Conservation (phyloP, 2,888 invertebrate genomes). For the Eupithecia abbreviata region DNA sequence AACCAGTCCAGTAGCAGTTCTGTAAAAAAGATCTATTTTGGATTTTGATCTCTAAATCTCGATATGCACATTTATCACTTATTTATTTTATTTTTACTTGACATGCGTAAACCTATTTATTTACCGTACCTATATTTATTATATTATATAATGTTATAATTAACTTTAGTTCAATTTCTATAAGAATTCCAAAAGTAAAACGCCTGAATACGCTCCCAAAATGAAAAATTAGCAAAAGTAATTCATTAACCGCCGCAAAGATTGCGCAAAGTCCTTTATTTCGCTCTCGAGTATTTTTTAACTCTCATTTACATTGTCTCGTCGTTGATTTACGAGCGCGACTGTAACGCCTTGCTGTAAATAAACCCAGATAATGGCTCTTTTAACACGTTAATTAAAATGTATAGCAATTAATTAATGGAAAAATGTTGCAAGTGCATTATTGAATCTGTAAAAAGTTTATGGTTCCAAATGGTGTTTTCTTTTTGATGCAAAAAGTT, state of each 20-base stretch:
- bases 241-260: slow-evolving; percentile 81
- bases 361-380: slow-evolving; percentile 75
- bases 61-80: too few species aligned
- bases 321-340: slow-evolving; percentile 71
- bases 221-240: slow-evolving; percentile 79
- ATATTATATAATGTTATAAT: too few species aligned
- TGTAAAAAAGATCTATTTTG: too few species aligned
- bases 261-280: slow-evolving; percentile 79
- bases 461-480: background rate
- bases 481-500: background rate
- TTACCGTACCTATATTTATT: too few species aligned
- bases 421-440: slow-evolving; percentile 16
- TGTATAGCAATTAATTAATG: slow-evolving; percentile 67
- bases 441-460: background rate
- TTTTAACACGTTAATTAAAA: slow-evolving; percentile 79
- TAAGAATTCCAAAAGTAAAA: background rate
- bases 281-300: slow-evolving; percentile 80
- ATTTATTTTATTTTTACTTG: too few species aligned
- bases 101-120: too few species aligned
- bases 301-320: slow-evolving; percentile 81
- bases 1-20: too few species aligned
- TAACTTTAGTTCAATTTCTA: background rate
- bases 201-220: slow-evolving; percentile 52
- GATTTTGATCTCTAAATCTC: too few species aligned
- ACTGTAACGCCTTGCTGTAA: slow-evolving; percentile 55